Conservation (phyloP, 2,888 invertebrate species). For the Ichneumoninae sp. region DNA sequence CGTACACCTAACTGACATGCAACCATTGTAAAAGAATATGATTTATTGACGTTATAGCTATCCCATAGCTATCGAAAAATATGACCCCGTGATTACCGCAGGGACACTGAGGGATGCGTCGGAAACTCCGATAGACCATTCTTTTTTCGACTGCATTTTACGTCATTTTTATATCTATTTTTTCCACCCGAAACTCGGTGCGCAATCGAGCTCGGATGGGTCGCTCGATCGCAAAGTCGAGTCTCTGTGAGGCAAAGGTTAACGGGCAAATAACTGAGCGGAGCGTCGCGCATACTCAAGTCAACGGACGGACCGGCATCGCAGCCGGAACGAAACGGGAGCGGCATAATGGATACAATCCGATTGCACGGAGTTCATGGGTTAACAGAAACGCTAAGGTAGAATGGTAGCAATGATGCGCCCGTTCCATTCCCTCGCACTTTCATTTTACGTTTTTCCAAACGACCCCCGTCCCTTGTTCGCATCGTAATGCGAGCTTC, state of each 20-base stretch:
- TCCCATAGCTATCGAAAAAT: background rate
- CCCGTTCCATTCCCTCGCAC: background rate
- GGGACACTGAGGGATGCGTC: constrained; percentile 10
- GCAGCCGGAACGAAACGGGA: background rate
- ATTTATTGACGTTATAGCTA: background rate
- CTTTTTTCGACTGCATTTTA: background rate
- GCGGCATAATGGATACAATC: constrained; percentile 8
- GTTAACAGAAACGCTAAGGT: background rate
- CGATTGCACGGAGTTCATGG: background rate
- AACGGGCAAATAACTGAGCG: background rate
- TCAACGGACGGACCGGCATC: background rate
- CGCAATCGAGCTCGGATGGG: background rate
- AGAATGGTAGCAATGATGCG: background rate
- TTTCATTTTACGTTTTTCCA: background rate
- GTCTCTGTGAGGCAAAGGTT: background rate
- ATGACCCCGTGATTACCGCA: background rate
- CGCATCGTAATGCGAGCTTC: background rate
- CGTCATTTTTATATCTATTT: constrained; percentile 1
- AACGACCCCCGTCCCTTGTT: background rate
- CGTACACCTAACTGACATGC: background rate
- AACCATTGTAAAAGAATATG: background rate
- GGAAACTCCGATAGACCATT: background rate
- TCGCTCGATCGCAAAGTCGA: background rate
- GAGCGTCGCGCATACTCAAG: background rate
- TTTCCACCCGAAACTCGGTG: background rate